These are phyloP conservation scores for Mystacornis crossleyi DNA, from an alignment of 2,113 vertebrate species.

Conservation along the genomic window DNA sequence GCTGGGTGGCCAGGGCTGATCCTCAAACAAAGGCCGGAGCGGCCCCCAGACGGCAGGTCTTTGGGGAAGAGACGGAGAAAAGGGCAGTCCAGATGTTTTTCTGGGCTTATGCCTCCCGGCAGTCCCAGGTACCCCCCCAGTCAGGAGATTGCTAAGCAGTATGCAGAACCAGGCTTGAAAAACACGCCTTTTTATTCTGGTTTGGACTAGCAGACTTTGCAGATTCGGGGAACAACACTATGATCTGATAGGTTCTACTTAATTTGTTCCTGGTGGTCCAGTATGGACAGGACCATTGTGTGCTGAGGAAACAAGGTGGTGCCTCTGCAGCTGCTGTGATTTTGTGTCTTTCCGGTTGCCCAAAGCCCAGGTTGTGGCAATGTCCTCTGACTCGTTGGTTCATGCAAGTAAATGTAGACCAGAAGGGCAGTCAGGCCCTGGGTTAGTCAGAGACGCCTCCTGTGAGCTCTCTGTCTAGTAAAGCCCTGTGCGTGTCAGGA, in stretches of 20 bases:
- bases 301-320: neutral
- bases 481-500: rapidly evolving
- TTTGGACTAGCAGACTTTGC: neutral
- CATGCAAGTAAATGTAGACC: neutral
- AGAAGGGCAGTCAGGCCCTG: neutral
- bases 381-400: neutral
- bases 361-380: neutral
- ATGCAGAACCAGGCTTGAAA: neutral
- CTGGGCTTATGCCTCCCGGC: neutral
- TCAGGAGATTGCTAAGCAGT: neutral
- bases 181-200: neutral
- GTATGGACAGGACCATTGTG: rapidly evolving
- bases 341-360: neutral
- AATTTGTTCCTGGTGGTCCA: neutral
- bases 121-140: neutral
- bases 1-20: neutral
- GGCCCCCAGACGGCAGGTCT: neutral
- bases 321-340: neutral
- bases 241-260: neutral
- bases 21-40: neutral
- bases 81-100: neutral
- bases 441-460: neutral
- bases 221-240: neutral
- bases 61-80: neutral
- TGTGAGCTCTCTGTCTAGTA: neutral